Evolutionary conservation across 2,797 vertebrate genomes (phyloP), one percentile per base, ranked within the genome.

Genomic region (Enteromius trimaculatus): DNA sequence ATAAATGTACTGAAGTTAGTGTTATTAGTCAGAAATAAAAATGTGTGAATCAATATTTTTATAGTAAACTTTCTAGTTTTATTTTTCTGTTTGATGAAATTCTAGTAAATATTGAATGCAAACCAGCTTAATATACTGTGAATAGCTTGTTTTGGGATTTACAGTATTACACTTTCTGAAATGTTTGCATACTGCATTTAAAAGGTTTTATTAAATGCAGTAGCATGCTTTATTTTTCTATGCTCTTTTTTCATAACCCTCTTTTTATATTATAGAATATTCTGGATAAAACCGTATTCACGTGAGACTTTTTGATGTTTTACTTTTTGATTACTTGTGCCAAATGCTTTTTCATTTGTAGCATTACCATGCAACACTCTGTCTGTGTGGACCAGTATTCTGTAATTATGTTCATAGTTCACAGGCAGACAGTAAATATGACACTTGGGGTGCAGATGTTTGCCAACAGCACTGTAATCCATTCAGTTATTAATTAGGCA

Each of bases 401-500:
- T 53, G 80, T 81, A 85, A 87, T 80, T 87, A 76, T 85, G 82
- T 65, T 84, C 88, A 80, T 53, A 71, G 82, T 83, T 83, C 82
- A 83, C 51, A 83, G 78, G 66, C 80, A 82, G 79, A 78, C 82
- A 78, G 71, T 86, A 81, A 75, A 84, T 84, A 78, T 89, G 88
- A 86, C 81, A 86, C 74, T 66, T 53, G 74, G 78, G 80, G 69
- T 86, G 86, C 87, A 89, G 89, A 92, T 90, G 87, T 89, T 90
- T 91, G 91, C 90, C 71, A 81, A 85, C 84, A 81, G 88, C 85
- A 90, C 83, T 89, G 87, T 88, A 90, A 90, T 86, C 70, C 86
- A 90, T 92, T 87, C 80, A 88, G 68, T 90, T 90, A 91, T 90
- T 88, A 91, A 87, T 89, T 91, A 91, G 92, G 88, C 88, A 88